Percentiles rank a stretch among this genome's conserved stretches.
Evolutionary conservation across 2,797 vertebrate genomes (phyloP).

Genomic region (Adrianichthys oophorus): DNA sequence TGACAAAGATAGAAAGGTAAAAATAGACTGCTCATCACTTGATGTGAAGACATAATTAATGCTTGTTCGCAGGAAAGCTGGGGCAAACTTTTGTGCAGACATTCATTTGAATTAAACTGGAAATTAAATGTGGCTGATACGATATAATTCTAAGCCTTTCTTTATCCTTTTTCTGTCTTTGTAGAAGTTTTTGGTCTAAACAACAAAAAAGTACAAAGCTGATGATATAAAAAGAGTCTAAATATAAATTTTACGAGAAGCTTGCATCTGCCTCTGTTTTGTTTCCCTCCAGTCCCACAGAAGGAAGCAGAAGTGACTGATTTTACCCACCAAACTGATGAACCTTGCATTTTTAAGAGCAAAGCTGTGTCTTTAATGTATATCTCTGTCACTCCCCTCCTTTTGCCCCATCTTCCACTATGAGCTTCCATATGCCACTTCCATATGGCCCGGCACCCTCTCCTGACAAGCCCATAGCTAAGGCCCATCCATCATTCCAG

Average conservation of each 20-base stretch:
- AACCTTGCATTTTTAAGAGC: constrained; percentile 82
- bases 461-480: constrained; percentile 79
- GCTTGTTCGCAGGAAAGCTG: constrained; percentile 42
- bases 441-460: constrained; percentile 84
- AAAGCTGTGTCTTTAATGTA: constrained; percentile 81
- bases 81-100: constrained; percentile 33
- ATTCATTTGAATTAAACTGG: constrained; percentile 45
- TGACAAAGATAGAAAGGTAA: constrained; percentile 57
- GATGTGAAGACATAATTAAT: constrained; percentile 74
- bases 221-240: constrained; percentile 15
- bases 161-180: neutral
- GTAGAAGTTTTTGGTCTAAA: constrained; percentile 15
- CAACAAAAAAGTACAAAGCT: constrained; percentile 17
- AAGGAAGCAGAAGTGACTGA: constrained; percentile 67
- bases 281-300: constrained; percentile 60
- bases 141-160: constrained; percentile 6
- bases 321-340: constrained; percentile 77
- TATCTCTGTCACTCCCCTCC: constrained; percentile 81
- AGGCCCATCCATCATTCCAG: constrained; percentile 80
- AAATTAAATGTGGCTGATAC: constrained; percentile 56
- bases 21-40: constrained; percentile 69
- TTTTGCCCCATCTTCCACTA: constrained; percentile 76
- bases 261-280: constrained; percentile 65
- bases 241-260: constrained; percentile 29
- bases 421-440: constrained; percentile 83